Base-by-base conservation (phyloP, 2,113 vertebrate species). In the Coptodon rendalli region DNA sequence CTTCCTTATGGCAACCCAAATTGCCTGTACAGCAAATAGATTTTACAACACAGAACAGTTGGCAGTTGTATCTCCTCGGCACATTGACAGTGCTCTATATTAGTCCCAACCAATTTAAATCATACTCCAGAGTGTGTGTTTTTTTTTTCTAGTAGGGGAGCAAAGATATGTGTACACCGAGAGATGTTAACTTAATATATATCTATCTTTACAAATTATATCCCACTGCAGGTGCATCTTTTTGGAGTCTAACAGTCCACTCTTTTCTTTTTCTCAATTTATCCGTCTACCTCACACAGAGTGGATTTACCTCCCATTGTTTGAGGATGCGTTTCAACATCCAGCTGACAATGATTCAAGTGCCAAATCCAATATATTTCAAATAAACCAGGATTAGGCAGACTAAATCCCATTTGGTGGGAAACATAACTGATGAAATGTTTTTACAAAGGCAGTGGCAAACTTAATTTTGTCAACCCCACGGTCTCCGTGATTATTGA, bases 311-410 rank as follows among this genome's bases (percentile, higher is more conserved):
- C 86, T 88, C 82, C 78, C 63, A 78, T 92, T 93, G 87, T 93
- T 89, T 93, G 59, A 83, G 54, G 84, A 79, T 24, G 14, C 81
- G 56, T 93, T 92, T 92, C 94, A 91, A 92, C 90, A 89, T 92
- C 87, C 66, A 81, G 82, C 90, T 89, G 89, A 92, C 89, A 90
- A 59, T 87, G 85, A 94, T 92, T 92, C 90, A 92, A 89, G 91
- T 85, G 83, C 81, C 86, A 90, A 93, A 93, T 93, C 93, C 91
- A 95, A 87, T 94, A 90, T 89, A 89, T 94, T 91, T 89, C 83
- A 94, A 93, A 93, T 94, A 92, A 93, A 94, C 80, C 80, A 79
- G 91, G 91, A 94, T 95, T 93, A 93, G 81, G 12, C 24, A 53
- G 5, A 31, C 89, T 87, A 92, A 93, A 92, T 93, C 93, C 89